These are phyloP conservation scores for Augochlorella aurata DNA, from an alignment of 2,888 invertebrate genomes.

Conservation along the genomic window DNA sequence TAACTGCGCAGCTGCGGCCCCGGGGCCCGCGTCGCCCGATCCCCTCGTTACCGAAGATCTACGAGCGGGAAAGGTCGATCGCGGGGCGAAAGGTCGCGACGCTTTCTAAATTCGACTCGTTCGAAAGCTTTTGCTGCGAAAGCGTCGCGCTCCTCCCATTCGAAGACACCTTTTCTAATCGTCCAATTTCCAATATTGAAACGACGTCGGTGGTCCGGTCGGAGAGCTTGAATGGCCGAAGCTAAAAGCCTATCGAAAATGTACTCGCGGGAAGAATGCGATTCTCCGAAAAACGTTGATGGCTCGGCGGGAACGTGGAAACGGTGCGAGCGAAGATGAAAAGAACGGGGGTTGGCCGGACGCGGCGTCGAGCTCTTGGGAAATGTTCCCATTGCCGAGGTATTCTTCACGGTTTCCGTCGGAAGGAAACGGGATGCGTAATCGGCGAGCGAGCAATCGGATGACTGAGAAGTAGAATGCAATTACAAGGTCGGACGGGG, in stretches of 20 bases:
- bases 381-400: neutral
- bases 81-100: neutral
- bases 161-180: too few species aligned
- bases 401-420: neutral
- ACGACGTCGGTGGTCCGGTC: too few species aligned
- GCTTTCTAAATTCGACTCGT: too few species aligned
- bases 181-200: too few species aligned
- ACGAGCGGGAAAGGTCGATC: neutral
- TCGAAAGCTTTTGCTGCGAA: too few species aligned
- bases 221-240: too few species aligned
- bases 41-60: neutral
- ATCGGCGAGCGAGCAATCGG: neutral
- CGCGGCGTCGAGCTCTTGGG: neutral
- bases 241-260: too few species aligned
- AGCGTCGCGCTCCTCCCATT: too few species aligned
- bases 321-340: neutral
- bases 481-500: neutral
- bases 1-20: neutral
- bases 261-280: neutral
- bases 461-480: neutral
- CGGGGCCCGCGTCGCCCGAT: neutral
- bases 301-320: too few species aligned
- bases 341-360: neutral
- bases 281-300: neutral
- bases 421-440: neutral